phyloP scores from a whole-genome alignment of 2,888 invertebrate genomes.

The Aleiodes alternator region DNA sequence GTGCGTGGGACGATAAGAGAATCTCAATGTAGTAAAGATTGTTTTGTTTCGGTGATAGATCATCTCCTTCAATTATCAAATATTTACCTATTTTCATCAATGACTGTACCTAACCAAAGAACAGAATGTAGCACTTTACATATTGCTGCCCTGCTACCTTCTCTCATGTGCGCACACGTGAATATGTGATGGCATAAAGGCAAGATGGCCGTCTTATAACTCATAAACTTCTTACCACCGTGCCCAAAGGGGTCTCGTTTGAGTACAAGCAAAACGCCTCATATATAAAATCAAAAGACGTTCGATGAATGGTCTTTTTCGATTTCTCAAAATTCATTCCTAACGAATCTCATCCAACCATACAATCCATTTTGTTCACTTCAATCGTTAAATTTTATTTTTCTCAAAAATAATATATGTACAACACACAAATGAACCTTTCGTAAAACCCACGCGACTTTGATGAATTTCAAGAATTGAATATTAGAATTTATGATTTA shows the following conservation, averaged over 20 bases:
- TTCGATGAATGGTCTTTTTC: slow-evolving; percentile 66
- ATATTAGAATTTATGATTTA: slow-evolving; percentile 9
- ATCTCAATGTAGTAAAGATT: slow-evolving; percentile 5
- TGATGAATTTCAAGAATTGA: slow-evolving; percentile 16
- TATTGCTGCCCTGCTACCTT: slow-evolving; percentile 65
- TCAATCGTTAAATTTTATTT: background rate
- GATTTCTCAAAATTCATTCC: slow-evolving; percentile 52
- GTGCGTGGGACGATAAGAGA: slow-evolving; percentile 19
- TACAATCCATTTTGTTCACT: too few relatives aligned
- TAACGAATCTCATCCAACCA: slow-evolving; percentile 12
- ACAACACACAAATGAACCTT: slow-evolving; percentile 1
- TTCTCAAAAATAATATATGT: background rate
- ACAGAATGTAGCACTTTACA: slow-evolving; percentile 70
- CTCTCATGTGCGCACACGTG: slow-evolving; percentile 69
- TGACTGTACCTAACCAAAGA: slow-evolving; percentile 70
- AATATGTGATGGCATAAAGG: slow-evolving; percentile 70
- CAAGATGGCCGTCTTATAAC: slow-evolving; percentile 75
- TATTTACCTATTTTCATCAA: background rate
- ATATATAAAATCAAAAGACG: slow-evolving; percentile 49
- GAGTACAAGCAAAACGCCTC: slow-evolving; percentile 14
- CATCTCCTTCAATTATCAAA: background rate
- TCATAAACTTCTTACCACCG: slow-evolving; percentile 69
- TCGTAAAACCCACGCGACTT: slow-evolving; percentile 25
- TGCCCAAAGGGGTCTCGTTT: slow-evolving; percentile 41
- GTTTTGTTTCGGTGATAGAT: slow-evolving; percentile 14